These are phyloP conservation scores for Anguilla marmorata DNA, from an alignment of 2,797 vertebrate species.

Conservation along the genomic window DNA sequence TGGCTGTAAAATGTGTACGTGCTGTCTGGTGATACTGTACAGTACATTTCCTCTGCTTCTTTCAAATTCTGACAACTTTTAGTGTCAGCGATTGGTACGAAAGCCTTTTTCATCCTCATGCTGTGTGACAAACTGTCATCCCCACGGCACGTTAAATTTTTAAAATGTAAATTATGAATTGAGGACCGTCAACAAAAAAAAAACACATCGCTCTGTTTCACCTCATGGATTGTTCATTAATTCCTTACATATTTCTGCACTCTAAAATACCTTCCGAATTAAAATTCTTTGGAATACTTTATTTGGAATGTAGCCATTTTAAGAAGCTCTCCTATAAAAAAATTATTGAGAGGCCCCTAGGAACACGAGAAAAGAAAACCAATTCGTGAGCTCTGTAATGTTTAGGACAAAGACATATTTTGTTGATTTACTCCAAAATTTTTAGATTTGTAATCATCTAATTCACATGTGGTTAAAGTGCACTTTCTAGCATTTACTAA, in stretches of 20 bases:
- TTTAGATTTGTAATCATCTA: too few species aligned
- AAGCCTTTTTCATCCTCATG: not conserved
- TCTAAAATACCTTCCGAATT: not conserved
- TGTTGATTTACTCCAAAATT: too few species aligned
- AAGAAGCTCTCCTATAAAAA: not conserved
- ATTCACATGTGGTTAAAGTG: too few species aligned
- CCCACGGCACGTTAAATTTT: not conserved
- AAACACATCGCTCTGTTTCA: not conserved
- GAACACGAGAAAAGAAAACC: not conserved
- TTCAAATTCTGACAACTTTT: not conserved
- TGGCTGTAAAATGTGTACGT: not conserved
- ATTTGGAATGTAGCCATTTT: too few species aligned
- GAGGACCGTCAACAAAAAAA: not conserved
- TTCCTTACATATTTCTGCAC: not conserved
- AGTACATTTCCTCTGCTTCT: not conserved
- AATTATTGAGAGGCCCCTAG: not conserved
- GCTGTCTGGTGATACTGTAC: not conserved
- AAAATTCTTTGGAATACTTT: not conserved
- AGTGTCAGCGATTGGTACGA: not conserved
- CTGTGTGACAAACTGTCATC: constrained; percentile 10
- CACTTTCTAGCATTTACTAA: too few species aligned
- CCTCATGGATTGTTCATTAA: not conserved
- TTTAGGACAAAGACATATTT: too few species aligned
- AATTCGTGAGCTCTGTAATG: too few species aligned
- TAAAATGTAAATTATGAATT: not conserved